Evolutionary conservation across 2,888 invertebrate species (phyloP).

Genomic region (Lithophane leautieri): DNA sequence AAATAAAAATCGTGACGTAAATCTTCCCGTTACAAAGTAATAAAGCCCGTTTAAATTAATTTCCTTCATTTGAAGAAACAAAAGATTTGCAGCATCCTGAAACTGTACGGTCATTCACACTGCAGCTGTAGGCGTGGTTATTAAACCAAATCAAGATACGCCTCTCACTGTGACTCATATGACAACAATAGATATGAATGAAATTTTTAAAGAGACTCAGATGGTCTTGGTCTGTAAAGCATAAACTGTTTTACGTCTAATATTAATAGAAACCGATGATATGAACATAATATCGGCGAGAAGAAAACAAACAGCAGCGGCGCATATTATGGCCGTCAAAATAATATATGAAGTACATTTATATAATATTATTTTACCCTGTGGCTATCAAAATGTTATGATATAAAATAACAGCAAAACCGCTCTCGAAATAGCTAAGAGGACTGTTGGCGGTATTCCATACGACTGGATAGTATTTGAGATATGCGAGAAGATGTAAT

Average conservation of each 20-base stretch:
- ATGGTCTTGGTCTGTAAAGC: conserved; percentile 50
- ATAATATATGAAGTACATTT: conserved; percentile 38
- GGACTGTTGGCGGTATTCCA: conserved; percentile 74
- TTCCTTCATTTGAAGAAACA: conserved; percentile 60
- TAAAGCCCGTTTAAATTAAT: conserved; percentile 54
- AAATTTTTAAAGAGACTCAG: conserved; percentile 35
- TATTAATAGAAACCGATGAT: conserved; percentile 28
- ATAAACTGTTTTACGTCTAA: conserved; percentile 33
- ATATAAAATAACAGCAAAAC: conserved; percentile 71
- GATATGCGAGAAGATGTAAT: conserved; percentile 58
- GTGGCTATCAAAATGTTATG: conserved; percentile 61
- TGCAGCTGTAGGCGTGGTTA: conserved; percentile 65
- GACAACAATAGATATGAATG: conserved; percentile 64
- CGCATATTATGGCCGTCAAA: conserved; percentile 33
- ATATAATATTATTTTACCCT: conserved; percentile 48
- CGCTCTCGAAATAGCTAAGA: conserved; percentile 71
- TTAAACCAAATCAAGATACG: conserved; percentile 69
- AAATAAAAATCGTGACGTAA: conserved; percentile 20
- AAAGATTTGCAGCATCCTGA: conserved; percentile 62
- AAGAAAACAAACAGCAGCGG: conserved; percentile 41
- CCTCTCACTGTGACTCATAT: conserved; percentile 62
- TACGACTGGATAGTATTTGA: conserved; percentile 62
- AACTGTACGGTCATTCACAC: conserved; percentile 70
- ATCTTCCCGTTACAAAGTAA: conserved; percentile 48
- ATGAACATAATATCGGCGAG: conserved; percentile 34